These are phyloP conservation scores for Acholoe squamosa DNA, from an alignment of 2,888 invertebrate species.

Conservation along the genomic window DNA sequence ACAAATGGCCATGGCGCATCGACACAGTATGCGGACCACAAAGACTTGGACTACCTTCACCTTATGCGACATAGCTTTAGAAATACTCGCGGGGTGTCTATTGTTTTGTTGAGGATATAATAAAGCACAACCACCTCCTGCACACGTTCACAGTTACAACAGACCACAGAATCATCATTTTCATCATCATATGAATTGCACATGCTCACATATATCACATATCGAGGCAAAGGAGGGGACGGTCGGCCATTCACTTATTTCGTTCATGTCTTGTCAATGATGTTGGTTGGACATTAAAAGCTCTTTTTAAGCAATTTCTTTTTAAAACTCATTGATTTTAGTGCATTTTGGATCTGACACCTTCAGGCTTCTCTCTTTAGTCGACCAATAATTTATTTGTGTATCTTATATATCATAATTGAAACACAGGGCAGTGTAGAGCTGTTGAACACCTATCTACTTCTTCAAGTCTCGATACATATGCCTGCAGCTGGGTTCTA, in stretches of 20 bases:
- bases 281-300: not conserved
- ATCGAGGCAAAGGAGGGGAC: not conserved
- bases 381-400: not conserved
- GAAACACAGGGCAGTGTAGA: constrained; percentile 42
- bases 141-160: not conserved
- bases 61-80: no score
- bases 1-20: no score
- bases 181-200: constrained; percentile 47
- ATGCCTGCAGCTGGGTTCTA: constrained; percentile 5
- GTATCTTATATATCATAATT: not conserved
- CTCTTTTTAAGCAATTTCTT: not conserved
- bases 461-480: constrained; percentile 50
- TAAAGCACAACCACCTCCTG: constrained; percentile 25
- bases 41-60: no score
- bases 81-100: not conserved
- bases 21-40: no score
- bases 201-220: constrained; percentile 49
- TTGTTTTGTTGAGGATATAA: not conserved
- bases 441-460: constrained; percentile 52
- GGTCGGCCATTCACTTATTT: not conserved
- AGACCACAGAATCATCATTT: not conserved
- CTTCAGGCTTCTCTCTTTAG: not conserved
- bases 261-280: no score
- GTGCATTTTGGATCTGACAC: not conserved
- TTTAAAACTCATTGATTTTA: not conserved